Evolutionary conservation across 2,888 invertebrate genomes (phyloP).

Genomic region (Elgonia sp.): DNA sequence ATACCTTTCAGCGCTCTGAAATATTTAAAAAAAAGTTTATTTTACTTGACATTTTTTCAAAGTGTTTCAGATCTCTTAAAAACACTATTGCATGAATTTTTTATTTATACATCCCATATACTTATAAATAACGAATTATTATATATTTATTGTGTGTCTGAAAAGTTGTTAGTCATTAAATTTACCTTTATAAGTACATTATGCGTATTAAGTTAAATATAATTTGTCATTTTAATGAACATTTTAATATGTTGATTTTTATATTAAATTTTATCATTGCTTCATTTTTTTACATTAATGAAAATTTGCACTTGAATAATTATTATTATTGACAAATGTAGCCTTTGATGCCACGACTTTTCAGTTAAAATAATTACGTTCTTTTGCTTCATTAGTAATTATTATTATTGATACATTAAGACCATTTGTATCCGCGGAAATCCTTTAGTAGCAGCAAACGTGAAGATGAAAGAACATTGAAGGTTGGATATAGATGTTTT

Average conservation of each 20-base stretch:
- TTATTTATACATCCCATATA: slow-evolving; percentile 42
- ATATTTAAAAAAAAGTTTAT: too few species aligned
- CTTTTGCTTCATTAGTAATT: slow-evolving; percentile 13
- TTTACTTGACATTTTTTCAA: too few species aligned
- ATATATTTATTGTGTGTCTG: slow-evolving; percentile 53
- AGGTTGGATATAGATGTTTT: slow-evolving; percentile 8
- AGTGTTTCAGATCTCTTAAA: too few species aligned
- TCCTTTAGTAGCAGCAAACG: slow-evolving; percentile 7
- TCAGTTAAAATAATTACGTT: slow-evolving; percentile 23
- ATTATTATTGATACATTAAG: slow-evolving; percentile 29
- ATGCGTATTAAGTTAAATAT: slow-evolving; percentile 37
- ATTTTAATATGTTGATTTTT: slow-evolving; percentile 26
- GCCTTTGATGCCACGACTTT: not conserved
- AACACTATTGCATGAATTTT: too few species aligned
- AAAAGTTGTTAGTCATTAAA: slow-evolving; percentile 43
- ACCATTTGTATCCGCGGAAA: slow-evolving; percentile 1
- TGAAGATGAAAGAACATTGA: slow-evolving; percentile 17
- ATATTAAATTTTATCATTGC: slow-evolving; percentile 1
- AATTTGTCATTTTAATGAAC: slow-evolving; percentile 51
- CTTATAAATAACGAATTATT: slow-evolving; percentile 48
- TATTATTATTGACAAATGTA: not conserved
- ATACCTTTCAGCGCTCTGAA: too few species aligned
- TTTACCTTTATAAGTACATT: slow-evolving; percentile 36
- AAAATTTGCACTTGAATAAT: slow-evolving; percentile 17
- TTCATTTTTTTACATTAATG: not conserved